Conservation (phyloP, 2,113 vertebrate genomes). For the Okapia johnstoni region DNA sequence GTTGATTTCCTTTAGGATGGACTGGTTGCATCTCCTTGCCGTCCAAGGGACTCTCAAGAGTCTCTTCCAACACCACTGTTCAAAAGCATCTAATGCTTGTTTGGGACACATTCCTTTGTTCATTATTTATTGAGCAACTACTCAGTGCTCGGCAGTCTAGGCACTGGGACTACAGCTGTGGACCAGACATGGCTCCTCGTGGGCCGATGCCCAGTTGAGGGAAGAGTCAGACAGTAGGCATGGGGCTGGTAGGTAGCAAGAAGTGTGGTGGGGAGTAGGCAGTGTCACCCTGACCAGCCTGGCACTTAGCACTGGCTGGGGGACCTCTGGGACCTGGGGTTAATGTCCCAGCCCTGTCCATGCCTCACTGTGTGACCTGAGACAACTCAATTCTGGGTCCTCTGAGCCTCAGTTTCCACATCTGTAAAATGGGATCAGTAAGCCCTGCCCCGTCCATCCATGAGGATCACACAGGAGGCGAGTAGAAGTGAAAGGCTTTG, state of each 20-base stretch:
- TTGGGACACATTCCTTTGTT: not conserved
- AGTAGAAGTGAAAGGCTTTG: not conserved
- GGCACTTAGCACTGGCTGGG: not conserved
- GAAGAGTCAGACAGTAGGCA: not conserved
- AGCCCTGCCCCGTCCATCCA: not conserved
- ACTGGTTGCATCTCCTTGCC: not conserved
- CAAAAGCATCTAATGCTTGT: not conserved
- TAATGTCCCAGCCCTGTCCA: not conserved
- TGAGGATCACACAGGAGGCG: not conserved
- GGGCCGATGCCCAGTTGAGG: not conserved
- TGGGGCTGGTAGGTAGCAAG: not conserved
- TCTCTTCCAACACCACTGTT: not conserved
- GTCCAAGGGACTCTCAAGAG: not conserved
- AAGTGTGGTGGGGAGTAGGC: accelerated
- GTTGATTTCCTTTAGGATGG: not conserved
- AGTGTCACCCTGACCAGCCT: not conserved
- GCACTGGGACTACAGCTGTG: not conserved
- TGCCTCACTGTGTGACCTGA: not conserved
- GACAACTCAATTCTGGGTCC: not conserved
- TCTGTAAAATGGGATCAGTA: not conserved
- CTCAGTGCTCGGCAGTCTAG: accelerated
- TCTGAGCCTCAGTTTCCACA: not conserved
- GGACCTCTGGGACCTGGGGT: not conserved
- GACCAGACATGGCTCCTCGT: not conserved
- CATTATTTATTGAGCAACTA: not conserved